Conservation (phyloP, 2,888 invertebrate species). For the Trachelus tabidus region DNA sequence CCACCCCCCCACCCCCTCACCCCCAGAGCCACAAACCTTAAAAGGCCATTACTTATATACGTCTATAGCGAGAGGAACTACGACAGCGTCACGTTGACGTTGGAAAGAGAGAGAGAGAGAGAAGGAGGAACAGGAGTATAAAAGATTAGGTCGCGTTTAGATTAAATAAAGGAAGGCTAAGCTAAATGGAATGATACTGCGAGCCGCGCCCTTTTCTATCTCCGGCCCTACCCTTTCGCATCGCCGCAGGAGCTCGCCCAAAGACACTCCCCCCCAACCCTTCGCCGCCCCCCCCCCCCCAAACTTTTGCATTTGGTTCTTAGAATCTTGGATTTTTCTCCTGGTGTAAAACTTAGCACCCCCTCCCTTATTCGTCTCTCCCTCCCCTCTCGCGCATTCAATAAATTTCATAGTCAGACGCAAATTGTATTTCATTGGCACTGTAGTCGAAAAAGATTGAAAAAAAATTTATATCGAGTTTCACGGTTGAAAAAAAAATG, state of each 20-base stretch:
- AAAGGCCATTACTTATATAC: not conserved
- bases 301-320: not conserved
- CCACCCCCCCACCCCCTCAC: accelerated
- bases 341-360: not conserved
- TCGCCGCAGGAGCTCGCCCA: not conserved
- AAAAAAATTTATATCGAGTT: not conserved
- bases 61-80: not conserved
- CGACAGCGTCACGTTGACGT: not conserved
- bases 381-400: no score
- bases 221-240: conserved; percentile 51
- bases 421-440: no score
- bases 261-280: not conserved
- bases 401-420: not conserved
- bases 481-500: not conserved
- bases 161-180: conserved; percentile 38
- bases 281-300: no score
- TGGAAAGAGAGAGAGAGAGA: not conserved
- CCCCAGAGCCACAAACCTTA: not conserved
- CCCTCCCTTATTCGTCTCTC: no score
- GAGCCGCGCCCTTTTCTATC: conserved; percentile 49
- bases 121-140: conserved; percentile 1
- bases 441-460: no score
- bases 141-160: conserved; percentile 38
- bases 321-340: not conserved
- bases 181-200: conserved; percentile 51